Base-by-base conservation (phyloP, 2,888 invertebrate species). In the Micoletzkya japonica region DNA sequence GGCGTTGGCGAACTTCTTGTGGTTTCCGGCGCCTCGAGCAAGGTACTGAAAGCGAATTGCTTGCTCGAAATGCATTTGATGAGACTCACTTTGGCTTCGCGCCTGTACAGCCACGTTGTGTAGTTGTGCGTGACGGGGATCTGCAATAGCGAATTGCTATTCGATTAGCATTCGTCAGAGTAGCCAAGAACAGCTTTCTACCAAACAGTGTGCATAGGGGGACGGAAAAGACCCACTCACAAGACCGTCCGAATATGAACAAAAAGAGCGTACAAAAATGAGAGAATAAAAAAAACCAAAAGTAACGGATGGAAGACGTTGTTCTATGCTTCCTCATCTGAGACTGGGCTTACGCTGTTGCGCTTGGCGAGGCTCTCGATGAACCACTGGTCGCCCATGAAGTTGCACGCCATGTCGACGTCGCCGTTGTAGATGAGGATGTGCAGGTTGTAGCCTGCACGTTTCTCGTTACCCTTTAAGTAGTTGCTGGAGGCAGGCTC, bases 371-470 rank as follows among this genome's bases (percentile, higher is more conserved):
- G 70, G 32, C 56, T 70, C 54, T 80, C 77, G 32, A 81, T 74
- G 57, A 82, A 83, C 80, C 81, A 80, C 67, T 81, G 79, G 49
- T 81, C 81, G 59, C 82, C 83, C 60, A 80, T 66, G 64, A 76
- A 82, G 58, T 83, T 77, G 70, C 80, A 80, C 26, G 80, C 80
- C 67, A 80, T 73, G 64, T 83, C 82, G 34, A 75, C 79, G 59
- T 80, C 81, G 72, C 83, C 83, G 74, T 83, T 83, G 72, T 78
- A 83, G 59, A 83, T 76, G 17, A 83, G 72, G 70, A 78, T 68
- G 20, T 73, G 73, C 6, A 82, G 71, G 36, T 76, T 71, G 68
- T 75, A 73, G 6, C 52, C 68, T 70, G 64, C 1, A 54, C 4
- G n/a, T n/a, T n/a, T n/a, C n/a, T n/a, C n/a, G n/a, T n/a, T n/a